Percentiles rank a stretch among this genome's conserved stretches.
Conservation (phyloP, 2,797 vertebrate genomes). For the Sternarchorhynchus goeldii region DNA sequence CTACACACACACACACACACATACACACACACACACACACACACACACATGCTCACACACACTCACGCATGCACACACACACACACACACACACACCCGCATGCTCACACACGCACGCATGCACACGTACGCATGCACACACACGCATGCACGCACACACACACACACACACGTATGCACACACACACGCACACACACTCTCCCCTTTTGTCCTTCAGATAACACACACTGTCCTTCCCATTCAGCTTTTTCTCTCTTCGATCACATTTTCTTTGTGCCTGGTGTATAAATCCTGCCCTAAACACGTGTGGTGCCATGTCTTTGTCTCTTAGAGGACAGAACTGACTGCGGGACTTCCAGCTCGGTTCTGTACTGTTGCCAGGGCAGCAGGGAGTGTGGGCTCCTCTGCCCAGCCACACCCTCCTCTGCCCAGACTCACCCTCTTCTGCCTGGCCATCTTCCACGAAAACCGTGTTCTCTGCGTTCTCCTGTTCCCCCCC, state of each 20-base stretch:
- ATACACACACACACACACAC: conserved; percentile 6
- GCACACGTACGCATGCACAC: conserved; percentile 21
- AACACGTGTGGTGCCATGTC: conserved; percentile 55
- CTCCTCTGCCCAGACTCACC: background rate
- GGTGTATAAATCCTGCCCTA: conserved; percentile 55
- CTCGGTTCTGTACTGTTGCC: conserved; percentile 46
- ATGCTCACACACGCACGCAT: conserved; percentile 17
- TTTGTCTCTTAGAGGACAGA: conserved; percentile 59
- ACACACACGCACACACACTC: conserved; percentile 9
- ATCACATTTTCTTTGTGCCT: conserved; percentile 16
- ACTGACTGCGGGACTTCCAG: conserved; percentile 57
- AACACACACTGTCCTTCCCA: background rate
- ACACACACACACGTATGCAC: conserved; percentile 22
- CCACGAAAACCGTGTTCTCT: too few relatives aligned
- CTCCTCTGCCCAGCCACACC: conserved; percentile 35
- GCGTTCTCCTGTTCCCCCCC: conserved; percentile 12
- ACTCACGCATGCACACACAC: conserved; percentile 12
- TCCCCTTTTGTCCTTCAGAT: conserved; percentile 32
- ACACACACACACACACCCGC: conserved; percentile 18
- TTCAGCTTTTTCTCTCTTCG: conserved; percentile 15
- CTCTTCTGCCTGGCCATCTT: too few relatives aligned
- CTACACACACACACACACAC: conserved; percentile 19
- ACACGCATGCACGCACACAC: conserved; percentile 18
- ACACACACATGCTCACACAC: too few relatives aligned
- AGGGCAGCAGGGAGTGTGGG: conserved; percentile 31